These are phyloP conservation scores for Lophura nycthemera DNA, from an alignment of 2,113 vertebrate species.

Conservation along the genomic window DNA sequence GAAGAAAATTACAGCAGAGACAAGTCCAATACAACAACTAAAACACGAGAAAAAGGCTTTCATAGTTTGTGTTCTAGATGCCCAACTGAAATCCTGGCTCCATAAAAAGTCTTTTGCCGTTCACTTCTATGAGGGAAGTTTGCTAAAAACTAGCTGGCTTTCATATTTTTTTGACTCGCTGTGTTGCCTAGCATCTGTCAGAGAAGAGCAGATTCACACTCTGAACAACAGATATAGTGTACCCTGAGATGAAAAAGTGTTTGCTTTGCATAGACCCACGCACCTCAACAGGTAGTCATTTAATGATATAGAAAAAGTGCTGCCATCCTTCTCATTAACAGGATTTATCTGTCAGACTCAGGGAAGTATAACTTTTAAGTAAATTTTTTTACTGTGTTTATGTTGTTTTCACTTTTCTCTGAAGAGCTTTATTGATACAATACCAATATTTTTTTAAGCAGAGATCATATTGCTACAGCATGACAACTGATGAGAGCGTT, in stretches of 20 bases:
- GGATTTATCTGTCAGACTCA: neutral
- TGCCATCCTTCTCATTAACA: neutral
- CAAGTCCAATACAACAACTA: slow-evolving; percentile 3
- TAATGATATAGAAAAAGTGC: neutral
- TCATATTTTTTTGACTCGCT: neutral
- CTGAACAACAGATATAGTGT: neutral
- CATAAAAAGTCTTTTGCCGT: neutral
- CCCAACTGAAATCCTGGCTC: neutral
- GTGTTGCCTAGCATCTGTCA: neutral
- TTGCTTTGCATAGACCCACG: neutral
- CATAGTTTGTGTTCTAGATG: slow-evolving; percentile 16
- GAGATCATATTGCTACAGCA: neutral
- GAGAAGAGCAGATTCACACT: neutral
- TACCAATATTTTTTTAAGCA: neutral
- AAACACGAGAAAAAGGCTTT: slow-evolving; percentile 23
- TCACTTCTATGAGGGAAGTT: neutral
- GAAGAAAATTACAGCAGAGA: slow-evolving; percentile 47
- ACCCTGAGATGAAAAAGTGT: neutral
- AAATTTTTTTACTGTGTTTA: neutral
- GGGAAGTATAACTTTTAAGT: neutral
- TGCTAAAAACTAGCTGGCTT: neutral
- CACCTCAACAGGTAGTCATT: neutral
- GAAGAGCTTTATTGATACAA: neutral
- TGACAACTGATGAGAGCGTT: neutral
- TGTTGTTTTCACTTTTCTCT: neutral